phyloP scores from a whole-genome alignment of 2,113 vertebrate species.

The Hypocryptadius cinnamomeus region DNA sequence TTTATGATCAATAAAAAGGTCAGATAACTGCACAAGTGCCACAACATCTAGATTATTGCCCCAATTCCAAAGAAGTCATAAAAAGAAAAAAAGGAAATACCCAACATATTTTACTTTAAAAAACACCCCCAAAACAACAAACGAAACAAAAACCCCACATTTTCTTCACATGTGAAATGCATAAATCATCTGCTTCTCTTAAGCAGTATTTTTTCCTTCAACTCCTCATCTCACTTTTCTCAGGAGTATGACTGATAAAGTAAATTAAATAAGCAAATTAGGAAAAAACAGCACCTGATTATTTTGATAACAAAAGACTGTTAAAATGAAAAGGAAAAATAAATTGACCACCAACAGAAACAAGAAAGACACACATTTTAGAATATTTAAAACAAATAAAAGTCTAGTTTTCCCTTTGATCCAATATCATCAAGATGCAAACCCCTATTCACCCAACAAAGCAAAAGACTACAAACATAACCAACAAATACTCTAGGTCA shows the following conservation, averaged over 20 bases:
- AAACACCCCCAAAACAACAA: background rate
- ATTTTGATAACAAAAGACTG: background rate
- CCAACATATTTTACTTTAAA: background rate
- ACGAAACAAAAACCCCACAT: rapidly evolving
- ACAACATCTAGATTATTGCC: background rate
- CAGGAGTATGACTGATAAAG: background rate
- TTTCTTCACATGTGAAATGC: background rate
- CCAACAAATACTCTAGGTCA: background rate
- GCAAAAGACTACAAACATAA: background rate
- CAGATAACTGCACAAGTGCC: background rate
- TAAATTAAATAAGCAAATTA: background rate
- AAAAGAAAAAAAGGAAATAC: background rate
- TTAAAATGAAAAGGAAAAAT: background rate
- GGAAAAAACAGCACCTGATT: background rate
- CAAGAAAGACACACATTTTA: background rate
- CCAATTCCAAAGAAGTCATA: background rate
- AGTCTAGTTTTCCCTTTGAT: background rate
- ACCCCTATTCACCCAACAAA: background rate
- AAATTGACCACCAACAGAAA: background rate
- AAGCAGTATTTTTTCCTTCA: background rate
- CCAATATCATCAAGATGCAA: background rate
- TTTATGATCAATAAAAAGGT: background rate
- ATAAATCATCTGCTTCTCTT: background rate
- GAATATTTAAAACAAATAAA: background rate
- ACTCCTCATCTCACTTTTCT: background rate